Conservation (phyloP, 2,797 vertebrate species). For the Danio jaintianensis region DNA sequence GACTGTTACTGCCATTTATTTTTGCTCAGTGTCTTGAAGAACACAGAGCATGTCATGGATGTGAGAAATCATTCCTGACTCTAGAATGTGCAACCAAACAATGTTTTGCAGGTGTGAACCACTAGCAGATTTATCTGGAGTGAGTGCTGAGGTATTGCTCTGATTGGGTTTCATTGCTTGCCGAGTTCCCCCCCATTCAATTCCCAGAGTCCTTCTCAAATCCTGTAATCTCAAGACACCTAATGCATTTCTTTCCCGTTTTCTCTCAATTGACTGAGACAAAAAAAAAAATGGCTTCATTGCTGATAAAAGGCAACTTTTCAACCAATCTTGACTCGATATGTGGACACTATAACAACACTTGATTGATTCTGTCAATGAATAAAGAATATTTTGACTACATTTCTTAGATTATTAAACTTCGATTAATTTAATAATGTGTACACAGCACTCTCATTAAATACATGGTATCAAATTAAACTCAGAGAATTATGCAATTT, state of each 20-base stretch:
- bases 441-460: not conserved
- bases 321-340: conserved; percentile 40
- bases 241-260: conserved; percentile 53
- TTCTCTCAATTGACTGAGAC: conserved; percentile 49
- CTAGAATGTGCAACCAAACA: conserved; percentile 22
- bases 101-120: conserved; percentile 34
- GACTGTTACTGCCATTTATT: not conserved
- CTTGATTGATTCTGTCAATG: conserved; percentile 39
- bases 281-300: conserved; percentile 52
- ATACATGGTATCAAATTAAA: not conserved
- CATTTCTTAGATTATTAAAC: not conserved
- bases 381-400: conserved; percentile 43
- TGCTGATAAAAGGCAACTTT: conserved; percentile 48
- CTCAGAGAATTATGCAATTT: not conserved
- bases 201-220: conserved; percentile 48
- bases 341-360: conserved; percentile 56
- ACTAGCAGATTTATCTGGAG: conserved; percentile 35
- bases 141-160: conserved; percentile 39
- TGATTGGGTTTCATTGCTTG: conserved; percentile 52
- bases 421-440: not conserved
- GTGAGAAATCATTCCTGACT: conserved; percentile 18
- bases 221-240: conserved; percentile 46
- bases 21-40: conserved; percentile 24
- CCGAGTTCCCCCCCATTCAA: conserved; percentile 50
- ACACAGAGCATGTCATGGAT: conserved; percentile 37